Evolutionary conservation across 2,797 vertebrate genomes (phyloP), one percentile per base, ranked within the genome.

Genomic region (Premnoplex brunnescens): DNA sequence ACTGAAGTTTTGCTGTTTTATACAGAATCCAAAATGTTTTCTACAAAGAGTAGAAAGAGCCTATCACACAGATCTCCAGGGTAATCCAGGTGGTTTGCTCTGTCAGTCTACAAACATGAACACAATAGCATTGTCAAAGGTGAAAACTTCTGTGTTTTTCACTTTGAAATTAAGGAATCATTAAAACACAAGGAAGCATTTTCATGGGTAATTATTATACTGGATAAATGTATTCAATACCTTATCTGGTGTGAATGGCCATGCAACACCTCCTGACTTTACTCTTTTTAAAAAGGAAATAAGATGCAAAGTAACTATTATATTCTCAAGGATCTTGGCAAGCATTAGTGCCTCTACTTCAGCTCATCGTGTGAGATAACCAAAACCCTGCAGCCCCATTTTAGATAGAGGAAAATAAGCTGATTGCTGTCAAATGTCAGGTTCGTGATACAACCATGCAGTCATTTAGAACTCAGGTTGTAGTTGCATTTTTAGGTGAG

Each of bases 271-370:
- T 87, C 49, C 68, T 39, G 54, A 39, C 63, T 94, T 88, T 55
- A 58, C 49, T 79, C 56, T n/a, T 83, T 77, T 44, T 36, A 30
- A 49, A 79, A 87, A 91, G 88, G 85, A 88, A 94, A 56, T 84
- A 73, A 87, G 37, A 68, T 96, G 93, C 92, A 94, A 92, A 96
- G 49, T 90, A 94, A 80, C 74, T 77, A 85, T 95, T 95, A 77
- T 91, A 79, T 91, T 91, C 91, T 87, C 39, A 37, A 64, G 63
- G 51, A 91, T 23, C 23, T 71, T 90, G 77, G 51, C 49, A 71
- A 85, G 55, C 12, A 7, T 62, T 73, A 21, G 3, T 48, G 52
- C 34, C 54, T 43, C n/a, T 63, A 17, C 63, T 90, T 93, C 77
- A 66, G 7, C 52, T 76, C 62, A 22, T 51, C 80, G 52, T 55